Evolutionary conservation across 2,888 invertebrate species (phyloP).

Genomic region (Netelia melanura): DNA sequence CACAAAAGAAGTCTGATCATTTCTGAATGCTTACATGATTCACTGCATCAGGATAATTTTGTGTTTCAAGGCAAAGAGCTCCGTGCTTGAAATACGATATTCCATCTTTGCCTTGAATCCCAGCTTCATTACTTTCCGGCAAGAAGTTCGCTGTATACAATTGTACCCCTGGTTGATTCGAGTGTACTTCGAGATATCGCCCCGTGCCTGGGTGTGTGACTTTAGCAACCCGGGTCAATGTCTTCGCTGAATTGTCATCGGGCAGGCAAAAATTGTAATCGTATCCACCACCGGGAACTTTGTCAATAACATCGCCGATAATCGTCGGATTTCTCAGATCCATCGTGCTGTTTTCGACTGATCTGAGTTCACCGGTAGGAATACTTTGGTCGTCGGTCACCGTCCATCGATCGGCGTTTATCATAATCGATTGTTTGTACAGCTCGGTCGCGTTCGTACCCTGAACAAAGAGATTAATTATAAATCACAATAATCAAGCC

Average conservation of each 20-base stretch:
- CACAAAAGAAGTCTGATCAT: not conserved
- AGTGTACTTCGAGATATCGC: conserved; percentile 91
- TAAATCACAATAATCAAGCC: not conserved
- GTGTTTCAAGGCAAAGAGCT: conserved; percentile 95
- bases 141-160: conserved; percentile 94
- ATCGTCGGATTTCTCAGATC: conserved; percentile 90
- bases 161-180: conserved; percentile 96
- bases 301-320: conserved; percentile 89
- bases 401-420: conserved; percentile 92
- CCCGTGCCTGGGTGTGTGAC: conserved; percentile 90
- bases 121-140: conserved; percentile 86
- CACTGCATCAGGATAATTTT: conserved; percentile 96
- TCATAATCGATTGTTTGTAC: conserved; percentile 89
- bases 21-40: conserved; percentile 89
- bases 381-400: conserved; percentile 89
- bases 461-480: conserved; percentile 81
- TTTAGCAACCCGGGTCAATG: conserved; percentile 88
- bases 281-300: conserved; percentile 90
- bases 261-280: conserved; percentile 93
- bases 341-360: conserved; percentile 90
- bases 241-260: conserved; percentile 71
- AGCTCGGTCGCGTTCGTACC: conserved; percentile 88
- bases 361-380: conserved; percentile 91
- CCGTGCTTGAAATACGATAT: conserved; percentile 91
- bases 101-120: conserved; percentile 90